A percentile compares a stretch with the other conserved stretches of the same genome.
phyloP scores from a whole-genome alignment of 2,888 invertebrate species.

The Lamellibrachia satsuma region DNA sequence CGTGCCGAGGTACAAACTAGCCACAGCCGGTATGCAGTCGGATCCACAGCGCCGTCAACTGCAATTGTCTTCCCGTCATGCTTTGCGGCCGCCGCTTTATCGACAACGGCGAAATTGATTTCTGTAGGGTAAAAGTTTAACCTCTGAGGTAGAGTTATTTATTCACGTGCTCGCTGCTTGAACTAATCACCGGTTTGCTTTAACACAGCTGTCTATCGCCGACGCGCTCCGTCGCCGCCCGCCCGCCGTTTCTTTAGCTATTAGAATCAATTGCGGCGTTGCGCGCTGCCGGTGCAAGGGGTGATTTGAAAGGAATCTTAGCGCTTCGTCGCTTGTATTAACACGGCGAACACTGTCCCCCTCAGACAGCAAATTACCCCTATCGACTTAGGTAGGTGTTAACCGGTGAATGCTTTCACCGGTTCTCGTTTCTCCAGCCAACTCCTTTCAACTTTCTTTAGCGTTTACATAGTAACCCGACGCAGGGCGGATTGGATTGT shows the following conservation, averaged over 20 bases:
- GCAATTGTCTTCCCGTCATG: neutral
- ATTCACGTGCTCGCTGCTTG: conserved; percentile 12
- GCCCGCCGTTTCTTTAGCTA: neutral
- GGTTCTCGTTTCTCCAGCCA: neutral
- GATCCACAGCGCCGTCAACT: neutral
- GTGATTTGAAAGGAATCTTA: conserved; percentile 10
- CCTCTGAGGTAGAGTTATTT: conserved; percentile 3
- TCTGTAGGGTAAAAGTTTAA: conserved; percentile 10
- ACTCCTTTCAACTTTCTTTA: neutral
- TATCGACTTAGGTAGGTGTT: conserved; percentile 17
- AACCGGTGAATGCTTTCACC: neutral
- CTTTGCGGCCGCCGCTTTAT: neutral
- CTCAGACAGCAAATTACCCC: conserved; percentile 17
- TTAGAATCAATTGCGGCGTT: conserved; percentile 2
- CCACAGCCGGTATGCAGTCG: neutral
- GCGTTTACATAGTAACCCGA: neutral
- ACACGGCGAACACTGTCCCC: neutral
- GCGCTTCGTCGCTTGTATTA: conserved; percentile 8
- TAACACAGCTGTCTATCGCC: neutral
- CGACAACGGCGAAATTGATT: neutral
- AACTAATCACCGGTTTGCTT: conserved; percentile 13
- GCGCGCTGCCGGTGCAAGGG: conserved; percentile 10
- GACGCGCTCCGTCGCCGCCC: neutral
- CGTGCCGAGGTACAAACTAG: neutral
- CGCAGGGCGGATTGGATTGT: neutral